Base-by-base conservation (phyloP, 2,888 invertebrate genomes). In the Eupithecia centaureata region DNA sequence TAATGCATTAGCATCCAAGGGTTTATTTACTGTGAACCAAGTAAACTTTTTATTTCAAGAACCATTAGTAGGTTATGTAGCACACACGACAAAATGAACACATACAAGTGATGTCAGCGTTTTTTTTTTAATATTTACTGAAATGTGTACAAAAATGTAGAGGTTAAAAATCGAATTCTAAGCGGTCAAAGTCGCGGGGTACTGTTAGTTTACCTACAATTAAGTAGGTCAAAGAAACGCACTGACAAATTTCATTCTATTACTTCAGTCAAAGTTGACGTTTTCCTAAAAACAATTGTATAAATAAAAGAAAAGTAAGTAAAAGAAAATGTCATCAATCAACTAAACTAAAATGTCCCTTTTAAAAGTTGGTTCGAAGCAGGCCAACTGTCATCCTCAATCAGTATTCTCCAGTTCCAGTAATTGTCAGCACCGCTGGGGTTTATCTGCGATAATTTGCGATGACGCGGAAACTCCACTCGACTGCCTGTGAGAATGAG, bases 401-500 rank as follows among this genome's bases (percentile, higher is more conserved):
- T 66, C 63, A 65, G 57, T 32, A 12, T 12, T 12, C 32, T 57
- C 18, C 57, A 30, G 57, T n/a, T 57, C 32, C 30, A 56, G 68
- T 66, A 60, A 72, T 65, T 68, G 70, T 68, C 70, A 68, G 73
- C 18, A 58, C 69, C 71, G 58, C 65, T 30, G 63, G 73, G 69
- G 61, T 13, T 22, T 25, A 25, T 42, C 61, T 32, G 57, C 64
- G 66, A 63, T 70, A 69, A 71, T 71, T 70, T 63, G 72, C 60
- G 65, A 67, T 62, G 59, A 67, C 61, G 65, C 61, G 67, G 61
- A 67, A 64, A 58, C 64, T 57, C 57, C 30, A 30, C 18, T 8
- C 54, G 32, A n/a, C 18, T 28, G 28, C 8, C 15, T 15, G 15
- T 28, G 28, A 18, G 15, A 52, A 27, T 15, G 28, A n/a, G 30